These are phyloP conservation scores for sheep (Ovis aries) DNA, from an alignment of 2,113 vertebrate genomes.

Conservation along the genomic window ARS-UI_Ramb_v3.0 NC_056059.1:115358001-115358500, in stretches of 20 bases:
- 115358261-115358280: background rate
- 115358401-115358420: background rate
- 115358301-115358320: background rate
- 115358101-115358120: background rate
- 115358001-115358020: background rate
- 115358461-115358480: background rate
- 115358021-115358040: background rate
- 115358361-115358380: accelerated
- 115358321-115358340: background rate
- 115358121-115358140: background rate
- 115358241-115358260: background rate
- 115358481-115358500: background rate
- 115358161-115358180: background rate
- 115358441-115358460: background rate
- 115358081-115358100: background rate
- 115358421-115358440: background rate
- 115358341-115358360: accelerated
- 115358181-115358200: background rate
- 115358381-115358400: background rate
- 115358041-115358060: background rate
- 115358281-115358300: background rate
- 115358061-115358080: background rate
- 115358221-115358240: accelerated
- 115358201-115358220: background rate
- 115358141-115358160: accelerated